These are phyloP conservation scores for Petrolisthes cinctipes DNA, from an alignment of 2,888 invertebrate species.

Conservation along the genomic window DNA sequence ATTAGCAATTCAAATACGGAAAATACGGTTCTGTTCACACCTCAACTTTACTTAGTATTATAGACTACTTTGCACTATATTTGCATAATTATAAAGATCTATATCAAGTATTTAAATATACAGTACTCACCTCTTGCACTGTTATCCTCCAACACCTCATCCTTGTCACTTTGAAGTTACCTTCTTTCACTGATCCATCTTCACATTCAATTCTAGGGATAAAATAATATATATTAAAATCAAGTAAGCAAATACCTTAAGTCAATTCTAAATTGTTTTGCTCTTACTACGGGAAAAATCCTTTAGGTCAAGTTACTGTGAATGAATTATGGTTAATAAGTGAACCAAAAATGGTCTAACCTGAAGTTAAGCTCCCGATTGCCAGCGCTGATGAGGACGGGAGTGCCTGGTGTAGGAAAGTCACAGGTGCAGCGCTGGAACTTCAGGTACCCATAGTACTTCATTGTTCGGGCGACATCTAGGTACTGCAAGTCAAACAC, in stretches of 20 bases:
- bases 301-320: neutral
- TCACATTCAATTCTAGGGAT: slow-evolving; percentile 52
- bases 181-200: slow-evolving; percentile 76
- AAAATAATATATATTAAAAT: slow-evolving; percentile 5
- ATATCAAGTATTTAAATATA: too few relatives aligned
- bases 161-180: slow-evolving; percentile 91
- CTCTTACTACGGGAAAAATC: neutral
- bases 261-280: too few relatives aligned
- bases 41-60: too few relatives aligned
- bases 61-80: too few relatives aligned
- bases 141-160: slow-evolving; percentile 98
- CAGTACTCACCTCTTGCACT: slow-evolving; percentile 79
- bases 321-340: neutral
- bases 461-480: slow-evolving; percentile 84
- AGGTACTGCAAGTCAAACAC: slow-evolving; percentile 78
- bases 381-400: slow-evolving; percentile 84
- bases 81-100: too few relatives aligned
- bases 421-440: slow-evolving; percentile 82
- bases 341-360: slow-evolving; percentile 68
- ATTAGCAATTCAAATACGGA: too few relatives aligned
- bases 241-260: neutral
- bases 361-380: slow-evolving; percentile 85
- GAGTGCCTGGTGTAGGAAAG: slow-evolving; percentile 79
- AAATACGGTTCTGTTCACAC: too few relatives aligned
- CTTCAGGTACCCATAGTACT: slow-evolving; percentile 90